Base-by-base conservation (phyloP, 2,113 vertebrate genomes). In the Columbina picui region DNA sequence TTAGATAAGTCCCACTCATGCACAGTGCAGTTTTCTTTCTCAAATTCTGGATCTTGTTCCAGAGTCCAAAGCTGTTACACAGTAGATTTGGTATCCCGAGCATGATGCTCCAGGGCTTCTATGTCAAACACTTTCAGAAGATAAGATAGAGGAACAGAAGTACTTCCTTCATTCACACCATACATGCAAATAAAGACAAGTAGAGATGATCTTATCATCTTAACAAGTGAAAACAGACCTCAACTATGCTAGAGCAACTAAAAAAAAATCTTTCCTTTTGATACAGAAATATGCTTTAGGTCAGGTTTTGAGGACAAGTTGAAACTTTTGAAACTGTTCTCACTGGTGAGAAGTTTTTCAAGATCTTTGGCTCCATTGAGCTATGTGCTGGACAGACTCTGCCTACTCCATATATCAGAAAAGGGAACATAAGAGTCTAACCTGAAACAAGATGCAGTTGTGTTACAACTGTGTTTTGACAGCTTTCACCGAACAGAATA, bases 201-300 rank as follows among this genome's bases (percentile, higher is more conserved):
- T 41, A 41, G 11, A 87, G 81, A 57, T 85, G 84, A 95, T 92
- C n/a, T 94, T 93, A 94, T 87, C 61, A 79, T 61, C 87, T 87
- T 65, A 93, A 87, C 70, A 82, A 84, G 81, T 79, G 52, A 82
- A 92, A 96, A 93, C 69, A 95, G 83, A 79, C 69, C 74, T 95
- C 82, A 91, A 8, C 39, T 83, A 77, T 49, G 64, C n/a, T 73
- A 90, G 3, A 83, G 50, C 53, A 90, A 69, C 15, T 74, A 27
- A 76, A 84, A 67, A 61, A 84, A n/a, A 34, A 1, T 79, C 32
- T 71, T 91, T 43, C 39, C 14, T 81, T 92, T 82, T 89, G 53
- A 92, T 77, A 59, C 12, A 91, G n/a, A 30, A 82, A 52, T 53
- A 56, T n/a, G 49, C 69, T 91, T 70, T 57, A 84, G 74, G 75